Evolutionary conservation across 2,113 vertebrate species (phyloP).

Genomic region (Carlito syrichta): DNA sequence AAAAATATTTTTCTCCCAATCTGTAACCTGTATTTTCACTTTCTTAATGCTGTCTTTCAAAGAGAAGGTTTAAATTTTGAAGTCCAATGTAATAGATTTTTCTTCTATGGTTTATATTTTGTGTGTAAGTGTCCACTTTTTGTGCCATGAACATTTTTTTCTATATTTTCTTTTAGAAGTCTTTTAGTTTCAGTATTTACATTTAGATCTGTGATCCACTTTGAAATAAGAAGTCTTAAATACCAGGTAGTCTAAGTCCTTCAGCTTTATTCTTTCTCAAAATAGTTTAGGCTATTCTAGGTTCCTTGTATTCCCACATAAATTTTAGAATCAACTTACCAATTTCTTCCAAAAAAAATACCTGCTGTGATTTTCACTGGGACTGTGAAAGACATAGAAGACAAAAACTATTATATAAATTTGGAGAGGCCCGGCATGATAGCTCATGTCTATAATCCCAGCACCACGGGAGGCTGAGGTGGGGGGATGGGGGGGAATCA

Average conservation of each 20-base stretch:
- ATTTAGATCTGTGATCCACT: background rate
- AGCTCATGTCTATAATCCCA: too few species aligned
- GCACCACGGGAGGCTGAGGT: too few species aligned
- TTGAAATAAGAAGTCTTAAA: background rate
- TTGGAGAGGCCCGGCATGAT: too few species aligned
- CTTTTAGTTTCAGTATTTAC: background rate
- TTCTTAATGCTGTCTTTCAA: constrained; percentile 6
- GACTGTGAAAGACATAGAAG: background rate
- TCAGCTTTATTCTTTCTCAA: background rate
- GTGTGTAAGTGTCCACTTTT: background rate
- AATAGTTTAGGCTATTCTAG: background rate
- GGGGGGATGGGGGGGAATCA: too few species aligned
- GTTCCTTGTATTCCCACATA: background rate
- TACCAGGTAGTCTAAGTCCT: background rate
- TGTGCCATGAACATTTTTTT: background rate
- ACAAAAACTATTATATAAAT: too few species aligned
- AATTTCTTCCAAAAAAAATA: background rate
- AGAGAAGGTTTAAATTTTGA: background rate
- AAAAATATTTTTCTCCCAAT: background rate
- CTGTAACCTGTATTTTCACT: background rate
- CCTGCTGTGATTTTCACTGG: background rate
- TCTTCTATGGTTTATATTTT: background rate
- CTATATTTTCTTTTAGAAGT: background rate
- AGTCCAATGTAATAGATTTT: background rate
- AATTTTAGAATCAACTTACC: background rate